Conservation (phyloP, 37 sponge, comb jelly and placozoan genomes). For the Tethya wilhelma region DNA sequence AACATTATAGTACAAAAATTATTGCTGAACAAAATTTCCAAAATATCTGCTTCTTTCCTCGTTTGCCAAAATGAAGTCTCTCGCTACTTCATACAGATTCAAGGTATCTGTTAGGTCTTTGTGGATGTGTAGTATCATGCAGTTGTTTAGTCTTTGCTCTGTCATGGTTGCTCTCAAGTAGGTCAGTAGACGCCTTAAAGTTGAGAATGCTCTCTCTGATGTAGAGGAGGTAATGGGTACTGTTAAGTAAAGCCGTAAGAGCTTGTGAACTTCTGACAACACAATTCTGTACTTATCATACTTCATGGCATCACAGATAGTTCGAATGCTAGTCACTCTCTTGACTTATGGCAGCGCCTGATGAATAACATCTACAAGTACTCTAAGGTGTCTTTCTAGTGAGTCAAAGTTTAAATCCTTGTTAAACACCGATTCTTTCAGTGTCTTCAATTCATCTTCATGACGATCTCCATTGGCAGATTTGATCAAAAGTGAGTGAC, state of each 20-base stretch:
- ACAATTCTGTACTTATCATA: constrained; percentile 25
- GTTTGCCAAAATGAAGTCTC: no score
- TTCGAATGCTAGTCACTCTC: constrained; percentile 50
- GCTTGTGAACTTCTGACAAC: constrained; percentile 40
- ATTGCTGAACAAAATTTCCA: no score
- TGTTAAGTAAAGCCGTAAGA: constrained; percentile 62
- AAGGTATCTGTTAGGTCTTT: constrained; percentile 48
- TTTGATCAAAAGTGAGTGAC: constrained; percentile 31
- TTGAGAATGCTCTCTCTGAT: constrained; percentile 65
- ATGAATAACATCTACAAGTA: constrained; percentile 51
- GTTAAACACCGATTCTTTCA: constrained; percentile 49
- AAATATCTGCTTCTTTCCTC: no score
- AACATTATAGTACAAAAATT: no score
- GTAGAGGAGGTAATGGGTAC: constrained; percentile 77
- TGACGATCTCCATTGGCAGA: constrained; percentile 42
- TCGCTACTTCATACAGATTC: no score
- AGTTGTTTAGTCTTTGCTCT: constrained; percentile 70
- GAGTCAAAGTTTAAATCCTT: constrained; percentile 48
- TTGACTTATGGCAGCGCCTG: constrained; percentile 32
- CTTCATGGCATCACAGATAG: constrained; percentile 66
- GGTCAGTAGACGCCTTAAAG: constrained; percentile 48
- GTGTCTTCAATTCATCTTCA: constrained; percentile 11
- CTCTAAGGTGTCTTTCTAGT: constrained; percentile 39
- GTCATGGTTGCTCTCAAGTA: constrained; percentile 63
- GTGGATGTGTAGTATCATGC: constrained; percentile 58